A percentile compares a stretch with the other conserved stretches of the same genome.
Evolutionary conservation across 2,888 invertebrate species (phyloP).

Genomic region (Dioctria rufipes): DNA sequence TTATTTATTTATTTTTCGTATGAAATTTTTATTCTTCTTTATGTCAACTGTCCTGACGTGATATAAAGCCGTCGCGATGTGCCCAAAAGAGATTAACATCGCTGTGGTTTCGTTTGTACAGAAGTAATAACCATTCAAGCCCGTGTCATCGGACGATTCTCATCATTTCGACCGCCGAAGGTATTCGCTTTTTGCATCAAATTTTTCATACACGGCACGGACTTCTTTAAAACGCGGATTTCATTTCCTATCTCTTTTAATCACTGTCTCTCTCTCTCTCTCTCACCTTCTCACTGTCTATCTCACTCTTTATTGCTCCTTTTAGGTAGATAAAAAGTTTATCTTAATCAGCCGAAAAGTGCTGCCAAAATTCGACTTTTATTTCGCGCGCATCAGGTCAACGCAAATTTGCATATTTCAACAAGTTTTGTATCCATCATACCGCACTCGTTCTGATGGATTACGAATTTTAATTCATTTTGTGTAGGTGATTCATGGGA

Average conservation of each 20-base stretch:
- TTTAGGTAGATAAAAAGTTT: constrained; percentile 36
- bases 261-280: too few species aligned
- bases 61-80: constrained; percentile 38
- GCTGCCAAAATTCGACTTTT: constrained; percentile 33
- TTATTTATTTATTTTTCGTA: constrained; percentile 11
- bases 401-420: constrained; percentile 58
- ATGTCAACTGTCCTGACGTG: constrained; percentile 54
- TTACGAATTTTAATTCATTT: constrained; percentile 57
- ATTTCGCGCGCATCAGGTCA: constrained; percentile 3
- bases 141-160: constrained; percentile 26
- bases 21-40: constrained; percentile 45
- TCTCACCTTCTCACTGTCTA: too few species aligned
- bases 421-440: constrained; percentile 56
- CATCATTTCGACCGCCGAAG: background rate
- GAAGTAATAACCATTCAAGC: constrained; percentile 24
- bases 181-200: background rate
- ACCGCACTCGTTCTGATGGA: constrained; percentile 57
- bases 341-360: constrained; percentile 35
- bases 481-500: constrained; percentile 57
- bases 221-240: background rate
- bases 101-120: background rate
- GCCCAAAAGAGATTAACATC: constrained; percentile 53
- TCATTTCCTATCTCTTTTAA: background rate
- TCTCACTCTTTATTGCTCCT: background rate
- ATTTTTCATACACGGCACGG: background rate